phyloP scores from a whole-genome alignment of 1,140 invertebrate genomes.

The Magallana angulata region DNA sequence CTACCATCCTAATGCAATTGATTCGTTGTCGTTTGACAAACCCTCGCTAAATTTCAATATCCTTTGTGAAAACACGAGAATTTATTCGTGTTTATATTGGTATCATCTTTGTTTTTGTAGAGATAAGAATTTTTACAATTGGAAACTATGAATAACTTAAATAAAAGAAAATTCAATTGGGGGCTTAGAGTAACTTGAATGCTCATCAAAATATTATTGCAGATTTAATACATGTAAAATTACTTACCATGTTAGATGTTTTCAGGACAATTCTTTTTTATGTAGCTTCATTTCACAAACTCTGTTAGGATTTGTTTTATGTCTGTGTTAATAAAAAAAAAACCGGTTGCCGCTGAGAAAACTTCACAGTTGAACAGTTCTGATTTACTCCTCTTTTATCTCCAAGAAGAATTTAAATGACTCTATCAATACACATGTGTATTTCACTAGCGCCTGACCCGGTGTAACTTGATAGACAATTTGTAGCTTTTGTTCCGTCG shows the following conservation, averaged over 20 bases:
- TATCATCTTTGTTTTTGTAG: constrained; percentile 13
- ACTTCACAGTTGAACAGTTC: neutral
- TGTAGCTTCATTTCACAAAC: neutral
- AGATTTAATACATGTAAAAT: neutral
- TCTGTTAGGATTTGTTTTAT: neutral
- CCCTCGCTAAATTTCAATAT: constrained; percentile 1
- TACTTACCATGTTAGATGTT: constrained; percentile 12
- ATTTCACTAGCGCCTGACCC: neutral
- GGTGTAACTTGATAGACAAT: constrained; percentile 2
- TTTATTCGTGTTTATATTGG: neutral
- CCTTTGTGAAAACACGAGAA: neutral
- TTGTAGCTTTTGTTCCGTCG: neutral
- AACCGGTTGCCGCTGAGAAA: neutral
- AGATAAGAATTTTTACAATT: neutral
- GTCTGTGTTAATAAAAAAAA: neutral
- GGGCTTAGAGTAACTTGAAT: neutral
- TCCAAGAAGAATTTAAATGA: constrained; percentile 16
- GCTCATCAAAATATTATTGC: constrained; percentile 2
- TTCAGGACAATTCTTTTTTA: constrained; percentile 3
- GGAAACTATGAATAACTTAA: neutral
- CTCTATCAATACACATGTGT: neutral
- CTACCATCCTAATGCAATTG: neutral
- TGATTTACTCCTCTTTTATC: neutral
- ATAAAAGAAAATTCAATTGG: neutral
- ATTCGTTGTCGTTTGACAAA: neutral